Evolutionary conservation across 2,113 vertebrate genomes (phyloP).

Genomic region (Leptobrachium leishanense): DNA sequence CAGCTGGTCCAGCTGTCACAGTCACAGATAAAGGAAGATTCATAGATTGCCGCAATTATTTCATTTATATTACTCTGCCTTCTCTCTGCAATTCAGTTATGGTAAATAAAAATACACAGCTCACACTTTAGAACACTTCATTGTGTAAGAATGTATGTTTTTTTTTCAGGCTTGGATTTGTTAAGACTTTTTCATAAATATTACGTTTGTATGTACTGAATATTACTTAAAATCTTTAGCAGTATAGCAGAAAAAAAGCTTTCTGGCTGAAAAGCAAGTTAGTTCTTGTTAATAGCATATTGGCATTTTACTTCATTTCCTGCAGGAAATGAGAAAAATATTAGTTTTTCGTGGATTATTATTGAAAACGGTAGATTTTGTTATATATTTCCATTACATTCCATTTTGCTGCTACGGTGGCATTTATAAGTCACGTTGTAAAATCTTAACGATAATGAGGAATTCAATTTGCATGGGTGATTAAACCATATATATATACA

Average conservation of each 20-base stretch:
- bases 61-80: constrained; percentile 25
- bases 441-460: not conserved
- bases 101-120: constrained; percentile 29
- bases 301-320: constrained; percentile 48
- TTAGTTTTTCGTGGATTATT: constrained; percentile 48
- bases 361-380: constrained; percentile 47
- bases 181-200: constrained; percentile 9
- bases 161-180: constrained; percentile 18
- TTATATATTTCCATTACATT: constrained; percentile 30
- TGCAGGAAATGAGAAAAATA: constrained; percentile 50
- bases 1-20: constrained; percentile 41
- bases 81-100: constrained; percentile 13
- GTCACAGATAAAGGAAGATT: not conserved
- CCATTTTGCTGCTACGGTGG: constrained; percentile 18
- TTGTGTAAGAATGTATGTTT: not conserved
- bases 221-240: constrained; percentile 1
- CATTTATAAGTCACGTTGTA: not conserved
- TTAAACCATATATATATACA: not conserved
- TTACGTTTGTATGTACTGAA: not conserved
- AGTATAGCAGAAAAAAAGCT: constrained; percentile 22
- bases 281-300: constrained; percentile 47
- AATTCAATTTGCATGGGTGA: constrained; percentile 1
- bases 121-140: not conserved
- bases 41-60: constrained; percentile 16
- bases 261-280: constrained; percentile 48